Conservation (phyloP, 2,888 invertebrate species). For the Brachycybe producta region DNA sequence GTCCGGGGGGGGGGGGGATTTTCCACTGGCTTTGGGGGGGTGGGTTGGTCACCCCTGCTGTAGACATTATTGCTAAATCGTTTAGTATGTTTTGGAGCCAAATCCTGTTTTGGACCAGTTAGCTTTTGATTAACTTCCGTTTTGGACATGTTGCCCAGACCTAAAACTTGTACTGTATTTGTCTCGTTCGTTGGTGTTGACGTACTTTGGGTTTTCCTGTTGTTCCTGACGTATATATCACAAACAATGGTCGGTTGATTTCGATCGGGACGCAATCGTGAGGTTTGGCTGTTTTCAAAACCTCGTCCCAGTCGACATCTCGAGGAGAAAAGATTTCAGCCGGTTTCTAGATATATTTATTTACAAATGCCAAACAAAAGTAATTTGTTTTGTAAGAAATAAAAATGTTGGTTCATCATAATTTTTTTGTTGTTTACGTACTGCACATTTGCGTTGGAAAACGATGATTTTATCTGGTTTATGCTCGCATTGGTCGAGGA, state of each 20-base stretch:
- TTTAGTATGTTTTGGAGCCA: no score
- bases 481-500: not conserved
- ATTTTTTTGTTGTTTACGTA: not conserved
- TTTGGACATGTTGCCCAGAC: no score
- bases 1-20: no score
- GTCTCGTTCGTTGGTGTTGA: no score
- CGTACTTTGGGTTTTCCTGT: slow-evolving; percentile 55
- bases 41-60: no score
- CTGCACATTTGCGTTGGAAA: not conserved
- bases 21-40: no score
- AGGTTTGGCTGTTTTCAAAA: slow-evolving; percentile 48
- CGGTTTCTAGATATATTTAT: not conserved
- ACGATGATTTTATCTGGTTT: no score
- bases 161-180: no score
- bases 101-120: no score
- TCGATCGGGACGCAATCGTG: slow-evolving; percentile 70
- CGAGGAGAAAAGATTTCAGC: not conserved
- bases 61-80: no score
- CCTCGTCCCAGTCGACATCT: slow-evolving; percentile 64
- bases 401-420: not conserved
- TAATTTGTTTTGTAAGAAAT: not conserved
- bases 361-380: no score
- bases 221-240: slow-evolving; percentile 69
- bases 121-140: no score
- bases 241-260: slow-evolving; percentile 78